Base-by-base conservation (phyloP, 2,113 vertebrate species). In the Microcebus tavaratra region DNA sequence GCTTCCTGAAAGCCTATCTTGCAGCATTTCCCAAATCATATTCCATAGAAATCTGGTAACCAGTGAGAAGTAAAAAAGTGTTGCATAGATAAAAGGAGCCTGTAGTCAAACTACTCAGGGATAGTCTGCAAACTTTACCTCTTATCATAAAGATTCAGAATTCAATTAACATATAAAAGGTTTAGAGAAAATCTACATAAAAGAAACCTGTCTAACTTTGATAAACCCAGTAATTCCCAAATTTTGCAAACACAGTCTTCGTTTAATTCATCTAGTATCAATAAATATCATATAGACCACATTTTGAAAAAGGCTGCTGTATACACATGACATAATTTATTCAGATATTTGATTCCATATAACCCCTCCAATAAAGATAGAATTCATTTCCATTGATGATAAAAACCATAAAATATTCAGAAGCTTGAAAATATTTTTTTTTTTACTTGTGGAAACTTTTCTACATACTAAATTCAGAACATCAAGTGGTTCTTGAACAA, bases 111-210 rank as follows among this genome's bases (percentile, higher is more conserved):
- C 90, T 96, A 83, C 67, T 76, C 89, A 67, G 63, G 31, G 42
- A 87, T 94, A 83, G 55, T 93, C 91, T 91, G 20, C 90, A 96
- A 94, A 96, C 68, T 97, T 95, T 95, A 84, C 83, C 36, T 96
- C 96, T 97, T 96, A 97, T 97, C 95, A 92, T 91, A 90, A 85
- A 97, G 91, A 96, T 91, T 95, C 91, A 83, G 86, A 94, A 97
- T 98, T 94, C 89, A 95, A 97, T 98, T 97, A 98, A 72, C 97
- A 98, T 97, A 97, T 94, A 95, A 97, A 97, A 97, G 72, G 34
- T 94, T 96, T 85, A 96, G 61, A 95, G 90, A 86, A 97, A 95
- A 95, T 14, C 91, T 68, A 90, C 93, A 91, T 96, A 73, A 97
- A 97, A 97, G 91, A 93, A 95, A 85, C 23, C 72, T 92, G 65